Conservation (phyloP, 92 coral and sea anemone genomes). For the Palythoa grandis region DNA sequence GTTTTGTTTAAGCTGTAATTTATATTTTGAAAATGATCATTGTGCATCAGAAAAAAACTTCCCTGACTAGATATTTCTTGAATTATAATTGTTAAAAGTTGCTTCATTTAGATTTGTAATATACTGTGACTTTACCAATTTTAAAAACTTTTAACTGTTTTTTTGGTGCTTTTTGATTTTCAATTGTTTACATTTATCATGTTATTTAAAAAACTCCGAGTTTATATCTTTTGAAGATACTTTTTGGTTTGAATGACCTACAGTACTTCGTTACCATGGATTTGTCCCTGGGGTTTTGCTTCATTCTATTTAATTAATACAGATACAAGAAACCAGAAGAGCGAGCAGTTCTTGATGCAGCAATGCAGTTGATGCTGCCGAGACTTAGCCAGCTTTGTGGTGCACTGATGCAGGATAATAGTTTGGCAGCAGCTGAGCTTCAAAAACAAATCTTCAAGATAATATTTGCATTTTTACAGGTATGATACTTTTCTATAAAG, state of each 20-base stretch:
- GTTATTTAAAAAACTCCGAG: background rate
- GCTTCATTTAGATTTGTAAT: too few species aligned
- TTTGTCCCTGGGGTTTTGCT: background rate
- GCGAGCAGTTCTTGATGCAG: constrained; percentile 75
- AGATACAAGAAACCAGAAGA: constrained; percentile 95
- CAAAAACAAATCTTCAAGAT: constrained; percentile 94
- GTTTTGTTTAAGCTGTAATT: too few species aligned
- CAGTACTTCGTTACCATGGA: background rate
- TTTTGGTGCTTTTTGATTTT: background rate
- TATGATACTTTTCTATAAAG: constrained; percentile 9
- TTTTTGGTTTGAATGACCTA: constrained; percentile 18
- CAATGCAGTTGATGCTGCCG: constrained; percentile 87
- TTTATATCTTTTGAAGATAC: background rate
- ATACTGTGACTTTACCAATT: too few species aligned
- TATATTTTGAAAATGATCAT: too few species aligned
- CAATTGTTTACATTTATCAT: background rate
- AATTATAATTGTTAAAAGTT: too few species aligned
- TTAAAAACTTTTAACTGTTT: background rate
- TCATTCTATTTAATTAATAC: background rate
- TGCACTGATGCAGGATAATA: constrained; percentile 70
- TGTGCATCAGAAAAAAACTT: too few species aligned
- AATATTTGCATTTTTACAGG: constrained; percentile 91
- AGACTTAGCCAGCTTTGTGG: constrained; percentile 75
- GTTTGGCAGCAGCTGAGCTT: constrained; percentile 73
- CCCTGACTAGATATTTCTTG: too few species aligned